A percentile compares a stretch with the other conserved stretches of the same genome.
These are phyloP conservation scores for Ctenosaura bakeri DNA, from an alignment of 2,797 vertebrate genomes.

Conservation along the genomic window DNA sequence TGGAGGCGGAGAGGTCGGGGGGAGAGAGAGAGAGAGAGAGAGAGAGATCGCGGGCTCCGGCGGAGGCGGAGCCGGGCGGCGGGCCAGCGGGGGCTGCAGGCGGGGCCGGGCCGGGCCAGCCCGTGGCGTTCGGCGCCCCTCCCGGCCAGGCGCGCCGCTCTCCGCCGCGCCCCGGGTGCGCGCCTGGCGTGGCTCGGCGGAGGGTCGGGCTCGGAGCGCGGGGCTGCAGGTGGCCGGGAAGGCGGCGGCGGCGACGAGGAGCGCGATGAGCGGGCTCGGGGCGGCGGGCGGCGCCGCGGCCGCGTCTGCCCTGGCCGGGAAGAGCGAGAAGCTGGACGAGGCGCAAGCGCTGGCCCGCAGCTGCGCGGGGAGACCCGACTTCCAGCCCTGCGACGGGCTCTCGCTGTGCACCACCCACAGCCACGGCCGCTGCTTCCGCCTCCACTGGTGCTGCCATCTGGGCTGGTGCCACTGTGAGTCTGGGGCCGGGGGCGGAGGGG, in stretches of 20 bases:
- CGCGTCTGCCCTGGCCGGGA: constrained; percentile 85
- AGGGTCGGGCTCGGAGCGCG: not conserved
- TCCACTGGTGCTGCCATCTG: constrained; percentile 99
- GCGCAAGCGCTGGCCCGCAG: constrained; percentile 96
- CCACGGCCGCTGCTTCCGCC: constrained; percentile 98
- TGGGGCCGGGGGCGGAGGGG: not conserved
- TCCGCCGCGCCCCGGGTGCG: constrained; percentile 3
- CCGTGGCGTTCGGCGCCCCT: not conserved
- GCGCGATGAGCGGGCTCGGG: constrained; percentile 36
- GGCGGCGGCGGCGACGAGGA: constrained; percentile 2
- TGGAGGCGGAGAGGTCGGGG: too few species aligned
- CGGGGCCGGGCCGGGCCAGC: not conserved
- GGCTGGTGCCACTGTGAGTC: constrained; percentile 99
- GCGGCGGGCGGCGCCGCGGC: constrained; percentile 71
- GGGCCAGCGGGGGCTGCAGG: constrained; percentile 6
- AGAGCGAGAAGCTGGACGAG: constrained; percentile 98
- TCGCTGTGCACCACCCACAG: constrained; percentile 98
- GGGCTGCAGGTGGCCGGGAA: constrained; percentile 1
- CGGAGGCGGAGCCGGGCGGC: constrained; percentile 15
- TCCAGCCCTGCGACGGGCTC: constrained; percentile 96
- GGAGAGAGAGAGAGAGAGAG: too few species aligned
- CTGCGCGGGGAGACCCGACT: constrained; percentile 98
- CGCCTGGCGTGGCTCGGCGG: not conserved
- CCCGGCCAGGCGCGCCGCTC: not conserved
- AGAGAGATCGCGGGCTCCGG: not conserved